Conservation (phyloP, 2,113 vertebrate genomes). For the Spilogale gracilis region DNA sequence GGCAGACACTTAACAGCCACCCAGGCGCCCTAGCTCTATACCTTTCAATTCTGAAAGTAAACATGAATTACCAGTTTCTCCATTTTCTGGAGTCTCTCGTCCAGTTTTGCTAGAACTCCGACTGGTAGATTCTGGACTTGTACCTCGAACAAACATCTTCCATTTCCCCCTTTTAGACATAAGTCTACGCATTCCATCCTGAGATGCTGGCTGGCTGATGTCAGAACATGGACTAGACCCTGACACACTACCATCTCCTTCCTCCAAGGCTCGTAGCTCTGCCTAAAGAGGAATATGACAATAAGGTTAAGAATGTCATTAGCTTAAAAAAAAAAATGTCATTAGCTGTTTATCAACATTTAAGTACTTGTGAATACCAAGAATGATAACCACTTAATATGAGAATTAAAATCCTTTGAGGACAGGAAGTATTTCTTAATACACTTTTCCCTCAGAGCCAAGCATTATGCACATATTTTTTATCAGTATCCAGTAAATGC, state of each 20-base stretch:
- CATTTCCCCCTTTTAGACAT: conserved; percentile 92
- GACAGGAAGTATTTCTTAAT: background rate
- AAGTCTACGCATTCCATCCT: conserved; percentile 89
- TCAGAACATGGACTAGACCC: conserved; percentile 97
- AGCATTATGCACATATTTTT: background rate
- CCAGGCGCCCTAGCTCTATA: no score
- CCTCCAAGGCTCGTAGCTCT: conserved; percentile 97
- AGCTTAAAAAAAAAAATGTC: background rate
- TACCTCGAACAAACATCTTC: conserved; percentile 93
- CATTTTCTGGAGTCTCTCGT: conserved; percentile 87
- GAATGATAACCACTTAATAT: background rate
- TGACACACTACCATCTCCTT: conserved; percentile 94
- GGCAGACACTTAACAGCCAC: no score
- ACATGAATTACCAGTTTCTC: conserved; percentile 88
- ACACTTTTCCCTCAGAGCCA: background rate
- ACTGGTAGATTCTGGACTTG: conserved; percentile 94
- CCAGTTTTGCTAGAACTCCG: conserved; percentile 91
- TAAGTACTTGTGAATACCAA: background rate
- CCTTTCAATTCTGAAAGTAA: background rate
- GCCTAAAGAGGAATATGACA: conserved; percentile 87
- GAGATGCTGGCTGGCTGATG: conserved; percentile 89
- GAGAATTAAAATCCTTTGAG: background rate
- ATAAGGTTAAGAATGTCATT: background rate
- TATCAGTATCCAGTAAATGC: background rate
- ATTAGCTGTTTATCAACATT: background rate